Percentiles rank a stretch among this genome's conserved stretches.
Evolutionary conservation across 2,113 vertebrate genomes (phyloP).

Genomic region (Zosterops hypoxanthus): DNA sequence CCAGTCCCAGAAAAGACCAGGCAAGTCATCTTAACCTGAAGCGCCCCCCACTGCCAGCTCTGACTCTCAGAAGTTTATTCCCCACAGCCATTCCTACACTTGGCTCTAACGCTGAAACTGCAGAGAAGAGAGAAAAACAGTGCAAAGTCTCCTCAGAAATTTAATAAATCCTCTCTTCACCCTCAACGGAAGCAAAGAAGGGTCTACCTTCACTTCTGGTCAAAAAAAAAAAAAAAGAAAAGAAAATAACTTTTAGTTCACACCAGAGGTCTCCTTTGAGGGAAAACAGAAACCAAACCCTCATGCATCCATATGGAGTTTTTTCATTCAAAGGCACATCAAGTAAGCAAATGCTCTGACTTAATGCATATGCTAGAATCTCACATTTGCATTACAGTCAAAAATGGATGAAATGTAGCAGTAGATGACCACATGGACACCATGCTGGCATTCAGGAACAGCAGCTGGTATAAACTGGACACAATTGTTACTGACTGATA

Average conservation of each 20-base stretch:
- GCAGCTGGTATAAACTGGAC: background rate
- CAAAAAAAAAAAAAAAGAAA: background rate
- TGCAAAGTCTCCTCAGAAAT: background rate
- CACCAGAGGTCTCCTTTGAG: background rate
- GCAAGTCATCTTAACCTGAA: background rate
- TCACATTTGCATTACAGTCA: background rate
- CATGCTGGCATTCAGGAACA: background rate
- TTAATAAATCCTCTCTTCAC: background rate
- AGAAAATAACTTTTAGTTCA: background rate
- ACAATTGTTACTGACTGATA: background rate
- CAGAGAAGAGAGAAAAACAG: background rate
- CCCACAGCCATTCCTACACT: background rate
- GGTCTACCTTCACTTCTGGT: background rate
- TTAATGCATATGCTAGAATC: background rate
- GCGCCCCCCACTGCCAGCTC: slow-evolving; percentile 34
- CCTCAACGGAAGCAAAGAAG: background rate
- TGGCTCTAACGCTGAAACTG: background rate
- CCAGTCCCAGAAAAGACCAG: background rate
- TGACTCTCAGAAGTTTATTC: background rate
- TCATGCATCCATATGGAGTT: background rate
- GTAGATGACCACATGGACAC: background rate
- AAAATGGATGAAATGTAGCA: background rate
- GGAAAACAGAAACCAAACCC: background rate
- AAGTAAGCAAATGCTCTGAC: background rate
- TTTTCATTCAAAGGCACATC: background rate